Evolutionary conservation across 2,113 vertebrate species (phyloP).

Genomic region (Cinclus mexicanus): DNA sequence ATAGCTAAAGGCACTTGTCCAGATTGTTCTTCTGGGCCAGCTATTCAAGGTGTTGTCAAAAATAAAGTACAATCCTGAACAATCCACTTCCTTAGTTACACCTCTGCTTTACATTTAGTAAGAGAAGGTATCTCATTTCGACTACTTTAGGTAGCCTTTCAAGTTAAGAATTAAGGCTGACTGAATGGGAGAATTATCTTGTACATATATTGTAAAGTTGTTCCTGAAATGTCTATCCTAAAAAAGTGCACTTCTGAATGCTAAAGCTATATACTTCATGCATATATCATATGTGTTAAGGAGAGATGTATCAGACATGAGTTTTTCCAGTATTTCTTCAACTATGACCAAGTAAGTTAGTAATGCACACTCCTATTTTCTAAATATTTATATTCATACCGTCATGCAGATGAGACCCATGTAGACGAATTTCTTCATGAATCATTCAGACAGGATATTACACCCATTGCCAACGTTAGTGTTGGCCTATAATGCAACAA

Average conservation of each 20-base stretch:
- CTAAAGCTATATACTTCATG: neutral
- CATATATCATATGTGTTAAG: neutral
- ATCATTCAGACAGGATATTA: neutral
- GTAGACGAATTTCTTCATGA: neutral
- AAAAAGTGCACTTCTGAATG: neutral
- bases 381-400: neutral
- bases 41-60: neutral
- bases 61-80: neutral
- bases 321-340: neutral
- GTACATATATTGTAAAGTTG: neutral
- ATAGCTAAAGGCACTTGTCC: neutral
- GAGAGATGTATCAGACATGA: neutral
- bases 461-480: neutral
- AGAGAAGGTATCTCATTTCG: neutral
- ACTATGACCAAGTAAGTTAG: neutral
- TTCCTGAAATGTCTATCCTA: neutral
- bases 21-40: neutral
- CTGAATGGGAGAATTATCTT: neutral
- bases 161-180: neutral
- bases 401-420: neutral
- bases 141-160: neutral
- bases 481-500: neutral
- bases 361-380: neutral
- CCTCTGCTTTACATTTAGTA: neutral
- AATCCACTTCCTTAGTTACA: neutral